Evolutionary conservation across 2,113 vertebrate species (phyloP).

Genomic region (Solea senegalensis): DNA sequence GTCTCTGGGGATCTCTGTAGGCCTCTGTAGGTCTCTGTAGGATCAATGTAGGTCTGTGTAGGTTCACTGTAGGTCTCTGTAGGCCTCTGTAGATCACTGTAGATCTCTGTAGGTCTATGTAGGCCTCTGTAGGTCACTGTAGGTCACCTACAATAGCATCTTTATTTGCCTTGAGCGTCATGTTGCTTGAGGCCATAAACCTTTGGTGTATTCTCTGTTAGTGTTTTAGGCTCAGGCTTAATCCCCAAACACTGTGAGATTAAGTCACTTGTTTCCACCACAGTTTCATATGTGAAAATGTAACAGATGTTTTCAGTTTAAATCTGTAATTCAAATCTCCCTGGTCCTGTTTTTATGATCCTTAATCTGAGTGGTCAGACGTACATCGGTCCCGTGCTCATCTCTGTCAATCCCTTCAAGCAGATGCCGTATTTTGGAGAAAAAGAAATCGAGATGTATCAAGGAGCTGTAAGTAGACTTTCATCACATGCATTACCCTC

Average conservation of each 20-base stretch:
- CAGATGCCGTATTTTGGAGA: constrained; percentile 99
- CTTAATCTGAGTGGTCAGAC: constrained; percentile 89
- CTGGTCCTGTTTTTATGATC: constrained; percentile 46
- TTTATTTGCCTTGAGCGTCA: constrained; percentile 72
- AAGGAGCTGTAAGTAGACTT: constrained; percentile 93
- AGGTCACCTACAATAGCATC: constrained; percentile 80
- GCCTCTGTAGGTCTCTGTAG: no score
- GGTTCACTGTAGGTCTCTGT: no score
- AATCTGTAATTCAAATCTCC: neutral
- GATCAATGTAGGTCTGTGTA: no score
- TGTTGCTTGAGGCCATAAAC: constrained; percentile 61
- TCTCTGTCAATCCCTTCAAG: constrained; percentile 98
- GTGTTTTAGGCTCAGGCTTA: constrained; percentile 45
- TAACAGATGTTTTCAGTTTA: no score
- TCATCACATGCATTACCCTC: neutral
- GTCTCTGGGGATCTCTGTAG: no score
- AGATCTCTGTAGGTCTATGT: neutral
- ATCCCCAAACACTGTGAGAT: constrained; percentile 43
- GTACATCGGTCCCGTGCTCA: constrained; percentile 96
- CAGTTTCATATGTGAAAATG: constrained; percentile 1
- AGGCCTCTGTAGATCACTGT: no score
- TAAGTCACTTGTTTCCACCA: constrained; percentile 27
- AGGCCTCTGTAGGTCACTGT: constrained; percentile 61
- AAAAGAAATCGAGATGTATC: constrained; percentile 98
- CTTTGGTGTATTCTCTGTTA: constrained; percentile 56